Evolutionary conservation across 2,797 vertebrate species (phyloP), one percentile per base, ranked within the genome.

Genomic region (Aphelocoma californica): DNA sequence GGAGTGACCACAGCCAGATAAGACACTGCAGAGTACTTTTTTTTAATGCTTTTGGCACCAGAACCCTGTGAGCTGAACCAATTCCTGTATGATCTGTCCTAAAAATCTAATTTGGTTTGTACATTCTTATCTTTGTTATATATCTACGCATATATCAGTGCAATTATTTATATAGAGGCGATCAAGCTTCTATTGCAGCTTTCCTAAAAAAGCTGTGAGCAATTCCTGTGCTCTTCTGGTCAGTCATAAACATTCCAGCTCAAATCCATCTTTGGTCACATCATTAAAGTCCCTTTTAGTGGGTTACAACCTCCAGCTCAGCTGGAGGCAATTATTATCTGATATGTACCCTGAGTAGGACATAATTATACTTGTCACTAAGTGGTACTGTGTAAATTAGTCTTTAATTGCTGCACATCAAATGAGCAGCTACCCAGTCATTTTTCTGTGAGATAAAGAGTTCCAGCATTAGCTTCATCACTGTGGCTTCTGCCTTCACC

Each of bases 321-420:
- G 93, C 93, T 96, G 96, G 93, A 94, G 75, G 75, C 90, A 95
- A 95, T 97, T 97, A 97, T 86, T 93, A 84, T 94, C 64, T 90
- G 94, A 90, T 94, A 84, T 44, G 77, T 91, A 90, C 69, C 77
- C 90, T 84, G 74, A 92, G 92, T 69, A 74, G 92, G 92, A 89
- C 90, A 91, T 92, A 97, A 97, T 97, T 96, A 93, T 51, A 77
- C 92, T 96, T 96, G 94, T 94, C 90, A 93, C 84, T 94, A 95
- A 94, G 77, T 95, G 90, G 86, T 73, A 93, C 71, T 91, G 78
- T 92, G 93, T 95, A 96, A 97, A 97, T 96, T 95, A 92, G 81
- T 92, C 88, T 90, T 92, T 97, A 95, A 96, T 96, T 94, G 90
- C 92, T 85, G 54, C 45, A 45, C 73, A 93, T 80, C 65, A 93